Conservation (phyloP, 1,140 invertebrate species). For the Tetragonula clypearis region DNA sequence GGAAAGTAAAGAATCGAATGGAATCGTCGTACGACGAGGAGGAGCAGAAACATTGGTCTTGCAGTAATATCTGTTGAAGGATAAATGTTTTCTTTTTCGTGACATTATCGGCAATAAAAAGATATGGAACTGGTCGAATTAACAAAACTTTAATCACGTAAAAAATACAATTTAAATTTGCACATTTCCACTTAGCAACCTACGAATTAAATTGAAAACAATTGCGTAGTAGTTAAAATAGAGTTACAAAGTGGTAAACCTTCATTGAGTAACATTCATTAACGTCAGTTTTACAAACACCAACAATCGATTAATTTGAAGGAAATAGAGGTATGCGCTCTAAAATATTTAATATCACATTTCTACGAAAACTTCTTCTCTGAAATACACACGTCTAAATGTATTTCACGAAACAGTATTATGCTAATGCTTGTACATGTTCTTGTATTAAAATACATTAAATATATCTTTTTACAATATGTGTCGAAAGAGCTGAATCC, state of each 20-base stretch:
- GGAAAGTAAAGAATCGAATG: conserved; percentile 76
- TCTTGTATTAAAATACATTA: conserved; percentile 21
- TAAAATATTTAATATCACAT: conserved; percentile 17
- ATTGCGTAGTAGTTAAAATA: not conserved
- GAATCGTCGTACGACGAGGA: conserved; percentile 78
- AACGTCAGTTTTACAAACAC: not conserved
- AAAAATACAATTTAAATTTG: conserved; percentile 22
- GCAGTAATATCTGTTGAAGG: conserved; percentile 59
- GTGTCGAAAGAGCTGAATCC: conserved; percentile 4
- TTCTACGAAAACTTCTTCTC: not conserved
- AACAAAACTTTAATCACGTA: conserved; percentile 15
- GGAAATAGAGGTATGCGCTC: not conserved
- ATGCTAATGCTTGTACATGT: conserved; percentile 7
- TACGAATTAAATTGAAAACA: not conserved
- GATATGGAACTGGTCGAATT: not conserved
- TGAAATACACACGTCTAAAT: conserved; percentile 4
- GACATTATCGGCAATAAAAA: not conserved
- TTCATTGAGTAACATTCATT: not conserved
- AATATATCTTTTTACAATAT: conserved; percentile 21
- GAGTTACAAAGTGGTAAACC: not conserved
- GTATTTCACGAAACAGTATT: not conserved
- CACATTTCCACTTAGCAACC: not conserved
- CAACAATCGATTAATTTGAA: not conserved
- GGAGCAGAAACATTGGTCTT: conserved; percentile 82
- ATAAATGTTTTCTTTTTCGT: too few relatives aligned